These are phyloP conservation scores for Empidonax traillii DNA, from an alignment of 2,113 vertebrate species.

Conservation along the genomic window DNA sequence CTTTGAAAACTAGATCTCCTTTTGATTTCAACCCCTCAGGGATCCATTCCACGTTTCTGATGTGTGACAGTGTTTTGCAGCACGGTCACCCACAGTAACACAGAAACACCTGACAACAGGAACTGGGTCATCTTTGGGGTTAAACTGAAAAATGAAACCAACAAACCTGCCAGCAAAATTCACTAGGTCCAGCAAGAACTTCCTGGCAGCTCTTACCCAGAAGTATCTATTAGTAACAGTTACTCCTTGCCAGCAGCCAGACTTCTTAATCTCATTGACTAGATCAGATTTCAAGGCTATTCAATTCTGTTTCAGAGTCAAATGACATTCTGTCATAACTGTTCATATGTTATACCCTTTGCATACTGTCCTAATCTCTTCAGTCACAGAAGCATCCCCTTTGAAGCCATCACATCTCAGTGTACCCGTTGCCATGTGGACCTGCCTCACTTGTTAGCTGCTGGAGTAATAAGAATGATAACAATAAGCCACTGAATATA, in stretches of 20 bases:
- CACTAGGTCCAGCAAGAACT: slow-evolving; percentile 18
- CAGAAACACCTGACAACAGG: not conserved
- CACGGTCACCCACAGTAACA: not conserved
- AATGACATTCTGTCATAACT: slow-evolving; percentile 40
- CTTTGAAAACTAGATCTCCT: slow-evolving; percentile 3
- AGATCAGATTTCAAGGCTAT: slow-evolving; percentile 37
- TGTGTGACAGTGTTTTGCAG: not conserved
- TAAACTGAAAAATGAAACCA: slow-evolving; percentile 23
- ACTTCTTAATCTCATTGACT: slow-evolving; percentile 32
- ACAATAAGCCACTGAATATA: not conserved
- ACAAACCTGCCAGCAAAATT: slow-evolving; percentile 32
- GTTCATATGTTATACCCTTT: not conserved
- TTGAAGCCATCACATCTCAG: slow-evolving; percentile 13
- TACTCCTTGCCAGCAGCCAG: slow-evolving; percentile 52
- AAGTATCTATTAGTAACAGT: slow-evolving; percentile 25
- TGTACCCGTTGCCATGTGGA: not conserved
- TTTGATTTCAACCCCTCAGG: not conserved
- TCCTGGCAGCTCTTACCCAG: slow-evolving; percentile 28
- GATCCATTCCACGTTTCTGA: not conserved
- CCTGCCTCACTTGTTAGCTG: not conserved
- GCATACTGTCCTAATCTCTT: not conserved
- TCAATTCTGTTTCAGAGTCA: slow-evolving; percentile 34
- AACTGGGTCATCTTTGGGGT: slow-evolving; percentile 20
- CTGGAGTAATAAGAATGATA: not conserved
- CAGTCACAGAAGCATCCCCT: not conserved